These are phyloP conservation scores for Trematomus bernacchii DNA, from an alignment of 2,797 vertebrate species.

Conservation along the genomic window DNA sequence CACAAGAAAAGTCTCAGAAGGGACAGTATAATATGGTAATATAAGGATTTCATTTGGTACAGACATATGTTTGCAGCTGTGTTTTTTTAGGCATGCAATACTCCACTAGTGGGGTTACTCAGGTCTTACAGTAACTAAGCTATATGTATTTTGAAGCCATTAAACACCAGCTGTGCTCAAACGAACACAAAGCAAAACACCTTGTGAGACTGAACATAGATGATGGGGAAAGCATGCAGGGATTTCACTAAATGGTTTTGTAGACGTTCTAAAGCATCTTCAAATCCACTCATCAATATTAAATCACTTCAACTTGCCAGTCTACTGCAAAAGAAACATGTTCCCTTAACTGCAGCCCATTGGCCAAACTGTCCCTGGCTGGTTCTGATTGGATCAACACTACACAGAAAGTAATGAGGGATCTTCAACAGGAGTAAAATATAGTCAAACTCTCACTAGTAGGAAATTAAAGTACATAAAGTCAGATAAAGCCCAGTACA, in stretches of 20 bases:
- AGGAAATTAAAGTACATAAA: background rate
- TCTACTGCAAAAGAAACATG: background rate
- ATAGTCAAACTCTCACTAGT: background rate
- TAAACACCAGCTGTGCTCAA: slow-evolving; percentile 4
- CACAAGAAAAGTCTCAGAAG: background rate
- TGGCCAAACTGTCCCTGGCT: background rate
- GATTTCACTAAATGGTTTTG: too few species aligned
- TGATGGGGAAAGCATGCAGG: background rate
- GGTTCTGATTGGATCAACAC: background rate
- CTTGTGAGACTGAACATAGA: background rate
- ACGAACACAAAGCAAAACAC: background rate
- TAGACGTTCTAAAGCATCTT: too few species aligned
- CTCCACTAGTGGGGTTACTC: background rate
- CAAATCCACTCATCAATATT: background rate
- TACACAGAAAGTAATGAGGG: background rate
- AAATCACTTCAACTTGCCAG: too few species aligned
- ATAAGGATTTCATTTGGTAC: background rate
- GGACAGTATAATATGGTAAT: background rate
- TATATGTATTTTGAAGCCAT: background rate
- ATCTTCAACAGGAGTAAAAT: background rate
- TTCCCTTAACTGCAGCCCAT: background rate
- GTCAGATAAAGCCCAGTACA: background rate
- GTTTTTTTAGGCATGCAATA: background rate
- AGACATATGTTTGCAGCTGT: background rate
- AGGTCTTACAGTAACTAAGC: background rate